A percentile compares a stretch with the other conserved stretches of the same genome.
phyloP scores from a whole-genome alignment of 2,797 vertebrate genomes.

The Morelia viridis region DNA sequence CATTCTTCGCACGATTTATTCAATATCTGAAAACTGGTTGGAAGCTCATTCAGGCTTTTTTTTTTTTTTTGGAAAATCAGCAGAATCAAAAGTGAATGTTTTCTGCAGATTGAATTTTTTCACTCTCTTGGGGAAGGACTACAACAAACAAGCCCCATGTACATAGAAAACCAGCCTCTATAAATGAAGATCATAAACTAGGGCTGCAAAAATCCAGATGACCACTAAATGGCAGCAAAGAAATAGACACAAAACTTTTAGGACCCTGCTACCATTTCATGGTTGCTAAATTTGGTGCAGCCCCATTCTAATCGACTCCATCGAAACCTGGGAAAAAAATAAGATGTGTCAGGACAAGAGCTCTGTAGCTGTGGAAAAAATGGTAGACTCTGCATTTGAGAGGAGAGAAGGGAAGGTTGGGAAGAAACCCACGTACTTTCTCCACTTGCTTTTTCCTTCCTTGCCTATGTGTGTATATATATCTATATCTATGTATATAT shows the following conservation, averaged over 20 bases:
- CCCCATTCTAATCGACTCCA: not conserved
- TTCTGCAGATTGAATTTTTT: not conserved
- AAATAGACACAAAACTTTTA: not conserved
- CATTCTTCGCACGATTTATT: not conserved
- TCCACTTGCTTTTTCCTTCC: not conserved
- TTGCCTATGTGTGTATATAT: not conserved
- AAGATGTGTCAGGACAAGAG: not conserved
- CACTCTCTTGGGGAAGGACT: not conserved
- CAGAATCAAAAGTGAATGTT: not conserved
- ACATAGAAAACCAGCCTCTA: not conserved
- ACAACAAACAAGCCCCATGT: no score
- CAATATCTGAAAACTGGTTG: not conserved
- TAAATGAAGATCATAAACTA: not conserved
- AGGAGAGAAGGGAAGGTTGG: not conserved
- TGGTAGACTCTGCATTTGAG: not conserved
- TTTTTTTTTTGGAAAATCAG: not conserved
- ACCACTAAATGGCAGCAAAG: not conserved
- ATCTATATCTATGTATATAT: no score
- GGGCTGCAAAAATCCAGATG: not conserved
- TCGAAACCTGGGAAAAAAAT: not conserved
- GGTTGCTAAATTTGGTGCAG: not conserved
- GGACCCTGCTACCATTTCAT: not conserved
- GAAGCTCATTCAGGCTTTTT: not conserved
- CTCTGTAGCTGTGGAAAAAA: not conserved
- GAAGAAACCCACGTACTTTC: not conserved